These are phyloP conservation scores for Anarhynchus alexandrinus DNA, from an alignment of 2,113 vertebrate species.

Conservation along the genomic window DNA sequence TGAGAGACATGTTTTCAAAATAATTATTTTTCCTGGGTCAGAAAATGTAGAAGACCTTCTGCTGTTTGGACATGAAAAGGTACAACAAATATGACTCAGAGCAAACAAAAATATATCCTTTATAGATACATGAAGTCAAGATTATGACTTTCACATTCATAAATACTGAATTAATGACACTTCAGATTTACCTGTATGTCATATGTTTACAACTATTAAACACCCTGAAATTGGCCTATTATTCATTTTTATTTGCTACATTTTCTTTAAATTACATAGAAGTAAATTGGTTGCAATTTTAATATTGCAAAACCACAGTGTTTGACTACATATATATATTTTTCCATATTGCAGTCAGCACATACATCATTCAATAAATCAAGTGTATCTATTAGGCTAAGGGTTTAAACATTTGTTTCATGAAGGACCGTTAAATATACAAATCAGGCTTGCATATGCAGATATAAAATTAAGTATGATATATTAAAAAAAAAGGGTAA, in stretches of 20 bases:
- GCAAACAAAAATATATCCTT: background rate
- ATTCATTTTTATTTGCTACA: constrained; percentile 57
- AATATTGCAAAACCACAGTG: constrained; percentile 7
- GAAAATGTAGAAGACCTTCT: background rate
- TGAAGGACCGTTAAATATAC: constrained; percentile 31
- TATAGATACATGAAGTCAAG: background rate
- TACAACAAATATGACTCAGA: background rate
- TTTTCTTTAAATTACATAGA: constrained; percentile 44
- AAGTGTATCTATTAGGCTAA: constrained; percentile 51
- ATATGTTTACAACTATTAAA: constrained; percentile 42
- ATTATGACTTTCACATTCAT: background rate
- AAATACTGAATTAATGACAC: constrained; percentile 42
- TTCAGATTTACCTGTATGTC: background rate
- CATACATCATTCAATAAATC: constrained; percentile 43
- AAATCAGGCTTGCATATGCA: constrained; percentile 3
- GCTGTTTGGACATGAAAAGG: background rate
- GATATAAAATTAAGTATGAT: background rate
- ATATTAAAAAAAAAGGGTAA: background rate
- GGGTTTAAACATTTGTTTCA: constrained; percentile 52
- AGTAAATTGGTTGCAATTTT: constrained; percentile 52
- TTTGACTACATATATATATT: background rate
- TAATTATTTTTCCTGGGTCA: background rate
- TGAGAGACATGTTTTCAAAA: background rate
- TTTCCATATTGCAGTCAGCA: constrained; percentile 32
- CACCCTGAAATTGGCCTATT: background rate